A percentile compares a stretch with the other conserved stretches of the same genome.
Conservation (phyloP, 2,888 invertebrate species). For the Hymenopus coronatus region DNA sequence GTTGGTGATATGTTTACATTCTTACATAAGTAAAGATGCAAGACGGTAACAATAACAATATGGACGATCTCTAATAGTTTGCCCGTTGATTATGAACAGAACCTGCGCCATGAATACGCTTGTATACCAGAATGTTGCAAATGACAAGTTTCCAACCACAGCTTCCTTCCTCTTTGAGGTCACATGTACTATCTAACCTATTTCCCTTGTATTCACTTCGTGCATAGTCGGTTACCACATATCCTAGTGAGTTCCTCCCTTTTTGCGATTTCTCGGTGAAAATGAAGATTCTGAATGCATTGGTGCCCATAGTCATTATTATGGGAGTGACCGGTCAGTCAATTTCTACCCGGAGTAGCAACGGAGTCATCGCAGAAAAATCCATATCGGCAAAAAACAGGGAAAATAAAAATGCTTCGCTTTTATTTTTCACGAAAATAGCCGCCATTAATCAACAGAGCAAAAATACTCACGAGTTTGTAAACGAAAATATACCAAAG, state of each 20-base stretch:
- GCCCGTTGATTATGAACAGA: too few relatives aligned
- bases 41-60: too few relatives aligned
- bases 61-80: too few relatives aligned
- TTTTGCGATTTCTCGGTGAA: background rate
- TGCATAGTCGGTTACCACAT: background rate
- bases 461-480: background rate
- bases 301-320: background rate
- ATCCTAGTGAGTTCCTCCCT: background rate
- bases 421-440: background rate
- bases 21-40: too few relatives aligned
- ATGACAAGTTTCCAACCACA: background rate
- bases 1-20: too few relatives aligned
- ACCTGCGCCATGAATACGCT: too few relatives aligned
- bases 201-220: background rate
- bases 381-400: background rate
- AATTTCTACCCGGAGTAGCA: background rate
- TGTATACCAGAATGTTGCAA: background rate
- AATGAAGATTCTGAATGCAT: background rate
- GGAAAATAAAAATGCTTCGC: background rate
- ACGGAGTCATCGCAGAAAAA: background rate
- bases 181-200: background rate
- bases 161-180: background rate
- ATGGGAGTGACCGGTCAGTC: background rate
- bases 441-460: background rate
- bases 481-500: background rate